Percentiles rank a stretch among this genome's conserved stretches.
Evolutionary conservation across 1,140 invertebrate species (phyloP).

Genomic region (Portunus trituberculatus): DNA sequence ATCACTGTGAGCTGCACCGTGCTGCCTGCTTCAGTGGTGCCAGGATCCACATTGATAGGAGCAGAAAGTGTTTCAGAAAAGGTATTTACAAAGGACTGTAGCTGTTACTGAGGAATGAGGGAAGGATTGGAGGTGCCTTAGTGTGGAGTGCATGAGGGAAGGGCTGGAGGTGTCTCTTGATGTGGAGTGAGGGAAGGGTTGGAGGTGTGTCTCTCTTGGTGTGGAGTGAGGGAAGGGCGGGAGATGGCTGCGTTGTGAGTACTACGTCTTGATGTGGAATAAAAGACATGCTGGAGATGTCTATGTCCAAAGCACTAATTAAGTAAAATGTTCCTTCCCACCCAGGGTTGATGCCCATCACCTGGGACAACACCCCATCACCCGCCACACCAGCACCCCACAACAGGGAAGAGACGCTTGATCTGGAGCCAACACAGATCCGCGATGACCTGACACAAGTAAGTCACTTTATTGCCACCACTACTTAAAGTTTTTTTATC

Average conservation of each 20-base stretch:
- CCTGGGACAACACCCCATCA: conserved; percentile 72
- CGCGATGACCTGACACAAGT: conserved; percentile 64
- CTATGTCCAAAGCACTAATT: too few relatives aligned
- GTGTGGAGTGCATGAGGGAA: background rate
- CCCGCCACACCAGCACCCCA: conserved; percentile 66
- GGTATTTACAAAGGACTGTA: conserved; percentile 58
- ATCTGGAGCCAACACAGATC: conserved; percentile 30
- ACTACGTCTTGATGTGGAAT: too few relatives aligned
- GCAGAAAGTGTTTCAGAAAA: conserved; percentile 78
- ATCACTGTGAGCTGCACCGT: conserved; percentile 89
- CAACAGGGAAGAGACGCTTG: background rate
- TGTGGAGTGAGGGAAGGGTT: too few relatives aligned
- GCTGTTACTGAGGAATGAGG: background rate
- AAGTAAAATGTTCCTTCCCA: background rate
- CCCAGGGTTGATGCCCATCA: conserved; percentile 69
- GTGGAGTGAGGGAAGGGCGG: too few relatives aligned
- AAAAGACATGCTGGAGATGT: too few relatives aligned
- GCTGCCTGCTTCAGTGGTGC: conserved; percentile 85
- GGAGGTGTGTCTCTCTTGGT: too few relatives aligned
- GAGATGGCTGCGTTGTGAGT: too few relatives aligned
- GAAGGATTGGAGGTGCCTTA: background rate
- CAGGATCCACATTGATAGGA: conserved; percentile 83
- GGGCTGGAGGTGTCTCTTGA: too few relatives aligned
- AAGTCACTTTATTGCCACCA: background rate
- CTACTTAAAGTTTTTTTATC: too few relatives aligned